These are phyloP conservation scores for Thysanoteuthis rhombus DNA, from an alignment of 2,888 invertebrate species.

Conservation along the genomic window DNA sequence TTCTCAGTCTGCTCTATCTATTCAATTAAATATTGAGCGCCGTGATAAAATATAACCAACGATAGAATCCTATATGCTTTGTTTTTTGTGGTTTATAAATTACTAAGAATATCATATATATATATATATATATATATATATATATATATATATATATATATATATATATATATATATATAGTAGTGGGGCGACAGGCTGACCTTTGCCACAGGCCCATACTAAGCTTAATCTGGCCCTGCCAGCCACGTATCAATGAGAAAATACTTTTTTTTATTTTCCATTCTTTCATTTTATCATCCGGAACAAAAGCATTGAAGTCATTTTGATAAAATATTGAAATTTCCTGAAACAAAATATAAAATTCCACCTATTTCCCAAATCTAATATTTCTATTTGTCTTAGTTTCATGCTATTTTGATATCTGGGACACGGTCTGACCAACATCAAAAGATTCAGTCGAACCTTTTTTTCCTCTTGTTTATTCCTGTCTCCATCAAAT, in stretches of 20 bases:
- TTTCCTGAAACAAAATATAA: not conserved
- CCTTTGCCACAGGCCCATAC: too few species aligned
- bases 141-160: not conserved
- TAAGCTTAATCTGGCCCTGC: too few species aligned
- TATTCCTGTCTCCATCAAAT: not conserved
- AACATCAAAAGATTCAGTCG: not conserved
- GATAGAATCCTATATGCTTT: too few species aligned
- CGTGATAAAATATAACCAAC: too few species aligned
- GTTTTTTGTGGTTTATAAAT: too few species aligned
- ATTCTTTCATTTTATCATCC: not conserved
- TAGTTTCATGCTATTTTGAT: not conserved
- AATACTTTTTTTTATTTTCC: not conserved
- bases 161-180: not conserved
- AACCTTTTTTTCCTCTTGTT: not conserved
- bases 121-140: not conserved
- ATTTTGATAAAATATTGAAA: not conserved
- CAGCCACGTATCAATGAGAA: too few species aligned
- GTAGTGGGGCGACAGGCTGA: too few species aligned
- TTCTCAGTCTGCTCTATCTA: too few species aligned
- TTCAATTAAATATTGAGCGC: too few species aligned
- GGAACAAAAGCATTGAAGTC: not conserved
- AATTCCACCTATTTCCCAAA: not conserved
- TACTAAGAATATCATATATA: too few species aligned
- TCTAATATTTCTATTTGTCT: not conserved
- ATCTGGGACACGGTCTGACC: not conserved